Evolutionary conservation across 2,113 vertebrate species (phyloP), one percentile per base, ranked within the genome.

Genomic region (Syngnathoides biaculeatus): DNA sequence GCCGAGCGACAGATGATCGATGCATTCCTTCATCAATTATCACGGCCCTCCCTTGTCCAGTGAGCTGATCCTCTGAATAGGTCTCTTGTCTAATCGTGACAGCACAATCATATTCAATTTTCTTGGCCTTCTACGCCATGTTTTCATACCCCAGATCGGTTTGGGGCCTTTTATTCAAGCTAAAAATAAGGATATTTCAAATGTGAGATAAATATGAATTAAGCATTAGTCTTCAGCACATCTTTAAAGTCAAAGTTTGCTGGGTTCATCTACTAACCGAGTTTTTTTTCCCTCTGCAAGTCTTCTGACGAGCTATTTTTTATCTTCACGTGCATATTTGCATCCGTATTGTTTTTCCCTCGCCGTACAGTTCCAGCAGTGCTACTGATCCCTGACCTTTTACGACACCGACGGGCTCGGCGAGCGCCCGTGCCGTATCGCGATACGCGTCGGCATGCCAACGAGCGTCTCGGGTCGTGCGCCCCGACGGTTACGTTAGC

Each of bases 391-490:
- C 52, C 10, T 39, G 48, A 3, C 42, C 19, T 68, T 68, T 71
- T 30, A 24, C 60, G 65, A 64, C 71, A 52, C 45, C 65, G 71
- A 78, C 27, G 39, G 7, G n/a, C 56, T 67, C 10, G 2, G 42
- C 19, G 8, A 71, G 55, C 55, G 40, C 68, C 71, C 35, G 30
- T 68, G 58, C 42, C 78, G 38, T 65, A 17, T 55, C 57, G 19
- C 50, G 27, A 42, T n/a, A n/a, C 17, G 2, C 45, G 48, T 8
- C 50, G 58, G 61, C 55, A 59, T 68, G 59, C 72, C 61, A 78
- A 59, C 65, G 71, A 73, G 58, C 71, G 68, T 73, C 63, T 39
- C 10, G 68, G 77, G 84, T 80, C 81, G 79, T 2, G 5, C 24
- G 45, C 62, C 40, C 55, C 59, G n/a, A 39, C 4, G 22, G 4